Conservation (phyloP, 64 coral and sea anemone genomes). For the Montipora capricornis region DNA sequence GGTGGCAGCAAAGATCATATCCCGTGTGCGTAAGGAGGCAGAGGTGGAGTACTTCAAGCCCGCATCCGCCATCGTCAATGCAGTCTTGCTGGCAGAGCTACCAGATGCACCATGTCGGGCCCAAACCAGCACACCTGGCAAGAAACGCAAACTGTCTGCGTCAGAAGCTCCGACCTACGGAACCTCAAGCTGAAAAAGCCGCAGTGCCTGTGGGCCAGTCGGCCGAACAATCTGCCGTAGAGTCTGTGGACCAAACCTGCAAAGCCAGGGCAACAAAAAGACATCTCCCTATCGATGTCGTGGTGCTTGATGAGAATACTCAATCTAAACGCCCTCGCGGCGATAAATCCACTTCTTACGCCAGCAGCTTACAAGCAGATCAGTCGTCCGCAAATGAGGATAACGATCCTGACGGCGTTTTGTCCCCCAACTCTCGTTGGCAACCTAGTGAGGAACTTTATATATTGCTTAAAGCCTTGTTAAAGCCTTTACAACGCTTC, state of each 20-base stretch:
- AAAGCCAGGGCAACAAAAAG: constrained; percentile 4
- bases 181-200: constrained; percentile 24
- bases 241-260: constrained; percentile 63
- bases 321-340: not conserved
- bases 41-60: constrained; percentile 29
- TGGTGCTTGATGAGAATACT: not conserved
- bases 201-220: constrained; percentile 65
- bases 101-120: not conserved
- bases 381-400: too few species aligned
- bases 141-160: constrained; percentile 16
- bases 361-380: not conserved
- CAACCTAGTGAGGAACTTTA: too few species aligned
- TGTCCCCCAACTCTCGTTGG: too few species aligned
- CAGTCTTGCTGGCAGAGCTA: constrained; percentile 26
- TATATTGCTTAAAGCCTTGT: too few species aligned
- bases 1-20: constrained; percentile 22
- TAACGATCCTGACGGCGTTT: too few species aligned
- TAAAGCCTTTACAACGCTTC: constrained; percentile 54
- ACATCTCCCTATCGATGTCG: not conserved
- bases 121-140: not conserved
- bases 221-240: constrained; percentile 39
- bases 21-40: constrained; percentile 2
- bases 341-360: not conserved
- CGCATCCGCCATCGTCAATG: constrained; percentile 31
- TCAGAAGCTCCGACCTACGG: constrained; percentile 19